phyloP scores from a whole-genome alignment of 2,797 vertebrate genomes.

The Miichthys miiuy region DNA sequence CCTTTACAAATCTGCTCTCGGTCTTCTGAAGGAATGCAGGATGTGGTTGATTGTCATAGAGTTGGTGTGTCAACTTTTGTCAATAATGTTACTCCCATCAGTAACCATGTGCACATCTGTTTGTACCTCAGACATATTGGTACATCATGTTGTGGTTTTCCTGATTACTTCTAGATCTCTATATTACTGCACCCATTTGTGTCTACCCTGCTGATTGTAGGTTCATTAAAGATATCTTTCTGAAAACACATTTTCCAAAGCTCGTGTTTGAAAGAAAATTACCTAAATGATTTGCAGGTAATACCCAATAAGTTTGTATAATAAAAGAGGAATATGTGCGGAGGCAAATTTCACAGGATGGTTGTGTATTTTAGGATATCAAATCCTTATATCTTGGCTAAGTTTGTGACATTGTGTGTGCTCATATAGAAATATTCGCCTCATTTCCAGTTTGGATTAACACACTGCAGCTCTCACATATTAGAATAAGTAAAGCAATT shows the following conservation, averaged over 20 bases:
- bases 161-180: background rate
- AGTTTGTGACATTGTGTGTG: background rate
- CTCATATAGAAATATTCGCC: background rate
- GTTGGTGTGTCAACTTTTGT: constrained; percentile 29
- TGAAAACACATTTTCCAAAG: background rate
- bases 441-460: background rate
- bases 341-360: background rate
- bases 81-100: constrained; percentile 34
- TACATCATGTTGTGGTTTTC: background rate
- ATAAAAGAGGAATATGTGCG: background rate
- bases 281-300: background rate
- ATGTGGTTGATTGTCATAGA: constrained; percentile 22
- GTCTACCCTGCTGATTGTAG: background rate
- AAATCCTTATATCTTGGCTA: background rate
- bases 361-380: constrained; percentile 8
- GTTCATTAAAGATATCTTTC: background rate
- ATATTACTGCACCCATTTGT: background rate
- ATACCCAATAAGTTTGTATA: background rate
- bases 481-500: background rate
- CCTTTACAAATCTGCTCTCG: constrained; percentile 17
- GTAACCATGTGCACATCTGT: background rate
- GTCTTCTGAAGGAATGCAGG: background rate
- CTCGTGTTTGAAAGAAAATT: rapidly evolving
- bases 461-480: background rate
- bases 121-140: background rate